phyloP scores from a whole-genome alignment of 2,797 vertebrate genomes.

The Pteronotus mesoamericanus region DNA sequence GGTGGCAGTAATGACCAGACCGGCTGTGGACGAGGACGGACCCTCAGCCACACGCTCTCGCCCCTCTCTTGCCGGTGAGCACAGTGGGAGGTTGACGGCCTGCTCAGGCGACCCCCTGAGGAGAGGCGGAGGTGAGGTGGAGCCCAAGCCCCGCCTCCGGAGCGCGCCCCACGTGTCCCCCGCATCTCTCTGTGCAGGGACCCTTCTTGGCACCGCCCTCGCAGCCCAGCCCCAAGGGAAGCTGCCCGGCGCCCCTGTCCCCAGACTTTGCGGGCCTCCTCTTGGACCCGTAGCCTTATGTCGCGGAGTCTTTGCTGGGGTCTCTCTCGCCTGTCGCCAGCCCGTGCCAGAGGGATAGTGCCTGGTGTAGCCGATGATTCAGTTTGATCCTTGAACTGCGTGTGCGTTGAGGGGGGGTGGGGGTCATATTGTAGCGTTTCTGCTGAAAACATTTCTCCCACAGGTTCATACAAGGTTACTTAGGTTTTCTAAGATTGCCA shows the following conservation, averaged over 20 bases:
- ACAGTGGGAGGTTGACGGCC: neutral
- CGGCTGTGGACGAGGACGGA: too few species aligned
- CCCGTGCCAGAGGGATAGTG: neutral
- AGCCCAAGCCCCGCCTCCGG: neutral
- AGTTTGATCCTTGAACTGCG: neutral
- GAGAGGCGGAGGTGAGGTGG: neutral
- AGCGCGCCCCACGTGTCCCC: neutral
- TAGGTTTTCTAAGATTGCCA: neutral
- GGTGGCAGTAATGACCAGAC: neutral
- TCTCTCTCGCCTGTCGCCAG: neutral
- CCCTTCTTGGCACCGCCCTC: neutral
- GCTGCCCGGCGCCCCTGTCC: too few species aligned
- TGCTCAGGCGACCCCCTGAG: neutral
- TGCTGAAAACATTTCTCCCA: neutral
- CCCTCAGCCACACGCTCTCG: neutral
- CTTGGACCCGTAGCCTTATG: neutral
- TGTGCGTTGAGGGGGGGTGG: neutral
- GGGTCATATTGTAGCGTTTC: neutral
- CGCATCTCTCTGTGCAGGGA: too few species aligned
- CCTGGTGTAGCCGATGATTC: neutral
- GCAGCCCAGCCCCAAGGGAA: neutral
- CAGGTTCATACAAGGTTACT: neutral
- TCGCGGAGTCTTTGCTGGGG: neutral
- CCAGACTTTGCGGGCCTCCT: neutral
- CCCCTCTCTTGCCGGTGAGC: neutral